Evolutionary conservation across 1,140 invertebrate species (phyloP).

Genomic region (Zaprionus gabonicus): DNA sequence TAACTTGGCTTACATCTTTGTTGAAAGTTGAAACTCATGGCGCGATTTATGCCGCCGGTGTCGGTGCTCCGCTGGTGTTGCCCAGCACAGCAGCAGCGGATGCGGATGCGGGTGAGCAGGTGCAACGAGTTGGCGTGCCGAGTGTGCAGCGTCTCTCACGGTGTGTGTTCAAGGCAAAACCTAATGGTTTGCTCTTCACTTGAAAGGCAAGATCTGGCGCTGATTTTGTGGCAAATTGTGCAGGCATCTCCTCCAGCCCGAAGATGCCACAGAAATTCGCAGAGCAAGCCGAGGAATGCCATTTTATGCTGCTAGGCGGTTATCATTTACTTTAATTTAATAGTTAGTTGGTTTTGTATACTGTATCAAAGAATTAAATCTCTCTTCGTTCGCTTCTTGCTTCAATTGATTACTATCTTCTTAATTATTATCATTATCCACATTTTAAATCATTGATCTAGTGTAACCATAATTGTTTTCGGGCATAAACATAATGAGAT

Average conservation of each 20-base stretch:
- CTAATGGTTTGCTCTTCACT: slow-evolving; percentile 67
- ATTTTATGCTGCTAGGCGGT: too few relatives aligned
- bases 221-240: slow-evolving; percentile 69
- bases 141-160: slow-evolving; percentile 46
- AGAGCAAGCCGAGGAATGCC: not conserved
- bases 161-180: slow-evolving; percentile 49
- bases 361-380: too few relatives aligned
- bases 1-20: slow-evolving; percentile 83
- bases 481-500: too few relatives aligned
- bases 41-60: slow-evolving; percentile 75
- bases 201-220: slow-evolving; percentile 63
- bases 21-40: slow-evolving; percentile 79
- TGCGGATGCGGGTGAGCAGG: slow-evolving; percentile 32
- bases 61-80: slow-evolving; percentile 9
- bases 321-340: too few relatives aligned
- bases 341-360: too few relatives aligned
- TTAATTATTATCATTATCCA: too few relatives aligned
- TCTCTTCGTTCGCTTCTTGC: too few relatives aligned
- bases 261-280: slow-evolving; percentile 6
- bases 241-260: slow-evolving; percentile 18
- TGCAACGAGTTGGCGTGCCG: slow-evolving; percentile 44
- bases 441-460: too few relatives aligned
- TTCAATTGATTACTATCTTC: too few relatives aligned
- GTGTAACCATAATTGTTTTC: too few relatives aligned
- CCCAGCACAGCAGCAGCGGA: slow-evolving; percentile 4